A percentile compares a stretch with the other conserved stretches of the same genome.
These are phyloP conservation scores for Parapsyche elsis DNA, from an alignment of 1,140 invertebrate genomes.

Conservation along the genomic window DNA sequence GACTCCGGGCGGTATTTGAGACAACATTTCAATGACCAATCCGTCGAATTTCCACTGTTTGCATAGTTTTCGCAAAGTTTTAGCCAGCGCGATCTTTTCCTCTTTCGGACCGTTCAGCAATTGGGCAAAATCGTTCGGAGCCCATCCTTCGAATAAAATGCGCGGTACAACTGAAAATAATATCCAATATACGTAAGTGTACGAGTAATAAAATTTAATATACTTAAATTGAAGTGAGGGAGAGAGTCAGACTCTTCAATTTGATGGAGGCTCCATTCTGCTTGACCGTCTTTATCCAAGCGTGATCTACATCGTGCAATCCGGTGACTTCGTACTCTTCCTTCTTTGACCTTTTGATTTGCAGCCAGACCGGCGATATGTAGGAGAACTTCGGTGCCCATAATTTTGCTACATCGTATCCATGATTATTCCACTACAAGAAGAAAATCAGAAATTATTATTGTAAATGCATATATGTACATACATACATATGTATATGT, in stretches of 20 bases:
- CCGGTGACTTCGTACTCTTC: constrained; percentile 75
- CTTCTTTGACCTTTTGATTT: constrained; percentile 74
- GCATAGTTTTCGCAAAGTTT: constrained; percentile 71
- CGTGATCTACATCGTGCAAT: constrained; percentile 82
- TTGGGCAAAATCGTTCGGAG: constrained; percentile 71
- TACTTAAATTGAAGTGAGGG: constrained; percentile 33
- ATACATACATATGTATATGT: no score
- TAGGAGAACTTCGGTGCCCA: constrained; percentile 91
- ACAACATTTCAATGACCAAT: constrained; percentile 89
- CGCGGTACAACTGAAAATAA: constrained; percentile 79
- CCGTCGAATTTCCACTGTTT: constrained; percentile 84
- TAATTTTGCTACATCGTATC: constrained; percentile 92
- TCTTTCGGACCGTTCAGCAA: constrained; percentile 49
- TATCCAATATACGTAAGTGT: constrained; percentile 35
- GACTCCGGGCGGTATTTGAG: constrained; percentile 78
- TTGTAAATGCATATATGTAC: not conserved
- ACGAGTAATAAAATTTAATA: constrained; percentile 30
- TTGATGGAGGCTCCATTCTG: constrained; percentile 62
- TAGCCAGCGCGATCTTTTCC: constrained; percentile 70
- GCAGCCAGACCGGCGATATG: constrained; percentile 95
- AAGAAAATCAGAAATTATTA: constrained; percentile 57
- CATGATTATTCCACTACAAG: constrained; percentile 93
- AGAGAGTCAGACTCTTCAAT: constrained; percentile 63
- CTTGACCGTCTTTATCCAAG: constrained; percentile 82
- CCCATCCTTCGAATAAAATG: constrained; percentile 88